Percentiles rank a stretch among this genome's conserved stretches.
Evolutionary conservation across 2,888 invertebrate genomes (phyloP).

Genomic region (Ophion ellenae): DNA sequence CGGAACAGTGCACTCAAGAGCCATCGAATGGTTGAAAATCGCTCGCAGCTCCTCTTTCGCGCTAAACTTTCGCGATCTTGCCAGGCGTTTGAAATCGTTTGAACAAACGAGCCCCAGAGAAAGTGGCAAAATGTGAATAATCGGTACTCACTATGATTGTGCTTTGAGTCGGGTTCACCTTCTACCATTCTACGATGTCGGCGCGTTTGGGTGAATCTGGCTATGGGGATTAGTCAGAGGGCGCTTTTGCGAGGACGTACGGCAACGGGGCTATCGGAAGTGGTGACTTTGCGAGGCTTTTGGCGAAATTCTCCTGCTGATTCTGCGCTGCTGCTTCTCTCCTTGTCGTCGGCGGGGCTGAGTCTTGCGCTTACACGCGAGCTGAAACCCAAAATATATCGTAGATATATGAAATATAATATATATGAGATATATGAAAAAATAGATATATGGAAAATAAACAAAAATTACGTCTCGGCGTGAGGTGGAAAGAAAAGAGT

Average conservation of each 20-base stretch:
- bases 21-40: background rate
- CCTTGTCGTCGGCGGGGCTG: constrained; percentile 82
- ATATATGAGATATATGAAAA: background rate
- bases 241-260: constrained; percentile 69
- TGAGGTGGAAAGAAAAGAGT: background rate
- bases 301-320: constrained; percentile 81
- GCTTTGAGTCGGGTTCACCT: constrained; percentile 92
- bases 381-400: constrained; percentile 72
- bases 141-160: constrained; percentile 89
- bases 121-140: background rate
- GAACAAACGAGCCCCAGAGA: too few species aligned
- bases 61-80: too few species aligned
- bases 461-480: background rate
- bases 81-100: too few species aligned
- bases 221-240: constrained; percentile 75
- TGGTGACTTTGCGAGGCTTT: constrained; percentile 68
- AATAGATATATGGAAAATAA: background rate
- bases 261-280: constrained; percentile 67
- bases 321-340: constrained; percentile 82
- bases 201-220: constrained; percentile 80
- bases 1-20: background rate
- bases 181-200: constrained; percentile 93
- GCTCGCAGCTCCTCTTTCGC: background rate
- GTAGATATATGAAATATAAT: background rate
- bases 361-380: constrained; percentile 82